Evolutionary conservation across 2,888 invertebrate genomes (phyloP), one percentile per base, ranked within the genome.

Genomic region (Dorcus parallelipipedus): DNA sequence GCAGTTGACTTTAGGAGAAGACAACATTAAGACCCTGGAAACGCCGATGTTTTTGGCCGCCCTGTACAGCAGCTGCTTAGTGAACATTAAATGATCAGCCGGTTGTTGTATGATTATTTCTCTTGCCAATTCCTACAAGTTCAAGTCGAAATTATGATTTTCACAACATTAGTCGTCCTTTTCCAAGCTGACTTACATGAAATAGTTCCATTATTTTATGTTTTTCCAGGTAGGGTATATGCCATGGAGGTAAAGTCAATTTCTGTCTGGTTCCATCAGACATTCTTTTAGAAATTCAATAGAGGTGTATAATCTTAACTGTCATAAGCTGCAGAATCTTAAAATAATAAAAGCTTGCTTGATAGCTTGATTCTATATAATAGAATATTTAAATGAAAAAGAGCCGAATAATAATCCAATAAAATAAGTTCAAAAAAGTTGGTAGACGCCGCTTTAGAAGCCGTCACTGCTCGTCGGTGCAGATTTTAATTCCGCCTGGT

Each of bases 141-240:
- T n/a, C 10, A 23, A 43, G 41, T 52, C 45, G 38, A 40, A 17
- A 9, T 3, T 23, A n/a, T 10, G 23, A 43, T 9, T 40, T 58
- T 17, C 14, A 9, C 14, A 17, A 33, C 26, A 23, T 38, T 1
- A 33, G 26, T 33, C 26, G 3, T 20, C 20, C 20, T 20, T 3
- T 20, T 20, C 20, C 1, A 20, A 20, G 20, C 20, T 3, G 26
- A 33, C 26, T 33, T 75, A 86, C 86, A 76, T 86, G 83, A 68
- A 88, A 85, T 7, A 88, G 73, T 75, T 85, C 84, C 66, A 85
- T 85, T 70, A 88, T 81, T 64, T 85, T 79, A 71, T 85, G 81
- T 69, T 83, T 86, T 69, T 88, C 88, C 57, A 88, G 75, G 67
- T 86, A 86, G 0, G 87, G 85, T 52, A 86, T 71, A 68, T 86